Evolutionary conservation across 2,888 invertebrate species (phyloP).

Genomic region (Germaria angustata): DNA sequence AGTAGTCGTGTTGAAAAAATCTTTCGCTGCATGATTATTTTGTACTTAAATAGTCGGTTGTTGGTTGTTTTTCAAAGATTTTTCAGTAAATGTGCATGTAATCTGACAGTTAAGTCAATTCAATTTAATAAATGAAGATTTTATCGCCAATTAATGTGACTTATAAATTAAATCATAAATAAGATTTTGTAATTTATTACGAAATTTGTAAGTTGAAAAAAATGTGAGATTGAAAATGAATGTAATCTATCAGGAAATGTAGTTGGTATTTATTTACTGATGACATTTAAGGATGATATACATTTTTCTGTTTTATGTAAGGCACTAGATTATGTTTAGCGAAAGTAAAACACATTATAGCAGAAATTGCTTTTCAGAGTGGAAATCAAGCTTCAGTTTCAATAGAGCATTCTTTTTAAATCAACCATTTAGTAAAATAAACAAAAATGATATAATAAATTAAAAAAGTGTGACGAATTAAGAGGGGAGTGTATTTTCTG

Average conservation of each 20-base stretch:
- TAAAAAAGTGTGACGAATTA: too few species aligned
- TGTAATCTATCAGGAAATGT: neutral
- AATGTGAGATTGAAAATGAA: neutral
- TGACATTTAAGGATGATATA: neutral
- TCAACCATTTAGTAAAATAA: too few species aligned
- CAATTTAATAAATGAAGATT: slow-evolving; percentile 46
- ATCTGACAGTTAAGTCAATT: slow-evolving; percentile 44
- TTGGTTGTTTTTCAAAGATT: slow-evolving; percentile 3
- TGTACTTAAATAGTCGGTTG: neutral
- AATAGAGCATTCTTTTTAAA: neutral
- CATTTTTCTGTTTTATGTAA: neutral
- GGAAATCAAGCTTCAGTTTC: neutral
- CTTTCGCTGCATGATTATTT: slow-evolving; percentile 14
- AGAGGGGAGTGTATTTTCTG: too few species aligned
- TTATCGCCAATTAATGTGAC: slow-evolving; percentile 52
- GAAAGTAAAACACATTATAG: neutral
- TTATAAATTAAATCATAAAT: slow-evolving; percentile 47
- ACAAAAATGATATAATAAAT: too few species aligned
- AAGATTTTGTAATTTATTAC: slow-evolving; percentile 30
- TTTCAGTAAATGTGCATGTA: slow-evolving; percentile 40
- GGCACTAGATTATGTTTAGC: neutral
- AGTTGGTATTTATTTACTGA: neutral
- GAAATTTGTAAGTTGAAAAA: neutral
- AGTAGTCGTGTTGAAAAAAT: slow-evolving; percentile 38
- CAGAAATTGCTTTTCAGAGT: neutral